phyloP scores from a whole-genome alignment of 2,888 invertebrate species.

The Galerucella pusilla region DNA sequence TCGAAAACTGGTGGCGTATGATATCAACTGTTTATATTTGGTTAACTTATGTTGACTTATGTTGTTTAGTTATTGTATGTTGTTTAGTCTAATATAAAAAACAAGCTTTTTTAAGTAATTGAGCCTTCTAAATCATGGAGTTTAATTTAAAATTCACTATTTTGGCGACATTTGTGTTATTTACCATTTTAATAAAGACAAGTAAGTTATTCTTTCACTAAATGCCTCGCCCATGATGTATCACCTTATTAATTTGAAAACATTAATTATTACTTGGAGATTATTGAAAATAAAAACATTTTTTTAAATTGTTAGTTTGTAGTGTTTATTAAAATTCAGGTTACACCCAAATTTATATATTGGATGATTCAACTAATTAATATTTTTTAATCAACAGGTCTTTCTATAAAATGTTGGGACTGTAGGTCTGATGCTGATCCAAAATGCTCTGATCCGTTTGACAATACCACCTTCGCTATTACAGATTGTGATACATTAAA shows the following conservation, averaged over 20 bases:
- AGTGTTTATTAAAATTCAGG: conserved; percentile 11
- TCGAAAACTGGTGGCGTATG: no score
- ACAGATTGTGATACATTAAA: conserved; percentile 70
- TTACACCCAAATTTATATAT: neutral
- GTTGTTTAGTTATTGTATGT: neutral
- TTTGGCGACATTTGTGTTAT: conserved; percentile 34
- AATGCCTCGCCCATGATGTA: conserved; percentile 34
- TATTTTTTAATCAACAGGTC: conserved; percentile 65
- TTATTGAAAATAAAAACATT: no score
- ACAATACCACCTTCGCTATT: conserved; percentile 87
- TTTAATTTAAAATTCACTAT: conserved; percentile 34
- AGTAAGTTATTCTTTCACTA: conserved; percentile 35
- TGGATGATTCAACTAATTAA: no score
- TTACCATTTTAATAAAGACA: conserved; percentile 36
- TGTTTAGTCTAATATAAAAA: neutral
- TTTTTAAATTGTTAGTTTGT: no score
- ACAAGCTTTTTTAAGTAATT: neutral
- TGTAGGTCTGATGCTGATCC: conserved; percentile 90
- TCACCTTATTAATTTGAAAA: neutral
- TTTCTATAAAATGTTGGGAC: conserved; percentile 88
- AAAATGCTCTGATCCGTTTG: conserved; percentile 92
- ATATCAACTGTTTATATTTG: neutral
- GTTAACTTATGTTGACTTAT: no score
- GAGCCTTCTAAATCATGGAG: conserved; percentile 24
- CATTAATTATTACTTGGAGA: neutral